A percentile compares a stretch with the other conserved stretches of the same genome.
Conservation (phyloP, 2,113 vertebrate species). For the Dicaeum eximium region DNA sequence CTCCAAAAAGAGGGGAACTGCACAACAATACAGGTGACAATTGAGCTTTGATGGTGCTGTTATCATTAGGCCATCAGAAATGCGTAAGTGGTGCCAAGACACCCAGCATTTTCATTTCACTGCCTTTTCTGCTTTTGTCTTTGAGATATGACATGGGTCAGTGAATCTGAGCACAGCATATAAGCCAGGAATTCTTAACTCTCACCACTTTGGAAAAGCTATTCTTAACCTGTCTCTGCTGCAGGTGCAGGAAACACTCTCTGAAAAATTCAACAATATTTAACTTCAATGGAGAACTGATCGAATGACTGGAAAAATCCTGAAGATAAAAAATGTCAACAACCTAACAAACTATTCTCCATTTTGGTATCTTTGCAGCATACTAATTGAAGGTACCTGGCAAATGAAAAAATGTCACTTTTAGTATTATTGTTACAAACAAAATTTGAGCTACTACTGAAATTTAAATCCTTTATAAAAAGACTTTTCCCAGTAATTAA, state of each 20-base stretch:
- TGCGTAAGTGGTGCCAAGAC: neutral
- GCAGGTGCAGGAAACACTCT: neutral
- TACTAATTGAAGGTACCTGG: neutral
- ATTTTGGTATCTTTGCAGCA: neutral
- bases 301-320: neutral
- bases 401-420: neutral
- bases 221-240: neutral
- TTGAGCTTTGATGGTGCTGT: neutral
- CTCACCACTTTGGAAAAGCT: neutral
- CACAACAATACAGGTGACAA: neutral
- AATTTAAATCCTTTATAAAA: neutral
- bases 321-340: neutral
- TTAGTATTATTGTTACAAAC: neutral
- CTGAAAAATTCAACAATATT: neutral
- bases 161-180: neutral
- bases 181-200: conserved; percentile 30
- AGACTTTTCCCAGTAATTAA: neutral
- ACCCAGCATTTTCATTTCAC: neutral
- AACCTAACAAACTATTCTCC: neutral
- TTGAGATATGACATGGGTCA: neutral
- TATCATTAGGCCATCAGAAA: neutral
- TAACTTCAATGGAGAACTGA: neutral
- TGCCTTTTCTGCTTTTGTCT: conserved; percentile 1
- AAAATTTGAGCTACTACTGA: neutral
- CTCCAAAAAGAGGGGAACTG: neutral